Conservation (phyloP, 2,797 vertebrate genomes). For the Parambassis ranga region DNA sequence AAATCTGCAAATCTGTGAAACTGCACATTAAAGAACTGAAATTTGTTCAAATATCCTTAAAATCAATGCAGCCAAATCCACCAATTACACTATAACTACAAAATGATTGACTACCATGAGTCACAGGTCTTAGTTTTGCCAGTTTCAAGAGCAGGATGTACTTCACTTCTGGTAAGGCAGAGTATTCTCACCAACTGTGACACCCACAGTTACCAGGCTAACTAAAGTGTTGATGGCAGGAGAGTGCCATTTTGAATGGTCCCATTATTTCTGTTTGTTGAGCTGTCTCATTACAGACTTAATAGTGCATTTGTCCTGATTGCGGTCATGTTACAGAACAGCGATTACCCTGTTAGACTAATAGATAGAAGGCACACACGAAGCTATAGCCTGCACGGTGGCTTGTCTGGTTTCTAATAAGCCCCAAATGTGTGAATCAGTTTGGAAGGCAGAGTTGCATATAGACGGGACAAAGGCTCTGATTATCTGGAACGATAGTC, state of each 20-base stretch:
- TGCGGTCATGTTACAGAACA: slow-evolving; percentile 65
- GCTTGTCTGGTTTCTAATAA: not conserved
- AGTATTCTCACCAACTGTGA: slow-evolving; percentile 4
- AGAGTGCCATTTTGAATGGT: slow-evolving; percentile 57
- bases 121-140: no score
- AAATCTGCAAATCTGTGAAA: no score
- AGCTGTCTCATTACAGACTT: slow-evolving; percentile 75
- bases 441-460: no score
- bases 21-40: not conserved
- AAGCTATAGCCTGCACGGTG: slow-evolving; percentile 3
- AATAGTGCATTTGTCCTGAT: slow-evolving; percentile 76
- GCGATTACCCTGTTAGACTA: slow-evolving; percentile 56
- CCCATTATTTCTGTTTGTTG: slow-evolving; percentile 74
- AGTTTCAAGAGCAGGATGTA: no score
- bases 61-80: no score
- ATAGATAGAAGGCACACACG: slow-evolving; percentile 28
- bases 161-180: not conserved
- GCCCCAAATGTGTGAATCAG: no score
- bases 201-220: slow-evolving; percentile 38
- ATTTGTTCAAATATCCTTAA: no score
- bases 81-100: no score
- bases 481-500: no score
- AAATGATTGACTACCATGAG: no score
- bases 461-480: no score
- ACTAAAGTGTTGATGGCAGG: slow-evolving; percentile 57